These are phyloP conservation scores for Tangara arthus DNA, from an alignment of 2,797 vertebrate species.

Conservation along the genomic window DNA sequence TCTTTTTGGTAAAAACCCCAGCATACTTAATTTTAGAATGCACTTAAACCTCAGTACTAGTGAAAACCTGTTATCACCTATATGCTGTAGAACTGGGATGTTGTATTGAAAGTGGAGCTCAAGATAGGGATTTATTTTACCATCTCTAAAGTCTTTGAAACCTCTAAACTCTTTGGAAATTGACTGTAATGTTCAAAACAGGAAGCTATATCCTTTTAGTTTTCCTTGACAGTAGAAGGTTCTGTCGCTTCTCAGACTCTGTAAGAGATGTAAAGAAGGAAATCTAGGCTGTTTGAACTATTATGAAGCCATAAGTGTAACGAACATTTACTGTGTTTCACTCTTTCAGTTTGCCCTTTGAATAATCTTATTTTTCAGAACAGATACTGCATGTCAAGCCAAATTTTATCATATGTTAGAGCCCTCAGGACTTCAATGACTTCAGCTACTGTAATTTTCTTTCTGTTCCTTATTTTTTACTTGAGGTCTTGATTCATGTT, in stretches of 20 bases:
- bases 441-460: not conserved
- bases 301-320: not conserved
- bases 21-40: not conserved
- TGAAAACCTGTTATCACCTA: not conserved
- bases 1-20: not conserved
- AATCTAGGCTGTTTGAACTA: not conserved
- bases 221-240: not conserved
- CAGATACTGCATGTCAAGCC: not conserved
- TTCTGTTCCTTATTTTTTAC: not conserved
- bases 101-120: not conserved
- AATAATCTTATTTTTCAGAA: not conserved
- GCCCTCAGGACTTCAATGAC: not conserved
- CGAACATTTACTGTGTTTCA: not conserved
- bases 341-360: not conserved
- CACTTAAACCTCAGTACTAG: not conserved
- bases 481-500: not conserved
- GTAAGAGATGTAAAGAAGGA: not conserved
- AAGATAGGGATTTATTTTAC: not conserved
- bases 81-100: no score
- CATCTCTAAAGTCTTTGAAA: no score
- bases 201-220: not conserved
- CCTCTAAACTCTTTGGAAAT: not conserved
- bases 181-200: not conserved
- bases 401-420: not conserved
- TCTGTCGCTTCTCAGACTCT: not conserved